A percentile compares a stretch with the other conserved stretches of the same genome.
phyloP scores from a whole-genome alignment of 2,888 invertebrate species.

The Pocota personata region DNA sequence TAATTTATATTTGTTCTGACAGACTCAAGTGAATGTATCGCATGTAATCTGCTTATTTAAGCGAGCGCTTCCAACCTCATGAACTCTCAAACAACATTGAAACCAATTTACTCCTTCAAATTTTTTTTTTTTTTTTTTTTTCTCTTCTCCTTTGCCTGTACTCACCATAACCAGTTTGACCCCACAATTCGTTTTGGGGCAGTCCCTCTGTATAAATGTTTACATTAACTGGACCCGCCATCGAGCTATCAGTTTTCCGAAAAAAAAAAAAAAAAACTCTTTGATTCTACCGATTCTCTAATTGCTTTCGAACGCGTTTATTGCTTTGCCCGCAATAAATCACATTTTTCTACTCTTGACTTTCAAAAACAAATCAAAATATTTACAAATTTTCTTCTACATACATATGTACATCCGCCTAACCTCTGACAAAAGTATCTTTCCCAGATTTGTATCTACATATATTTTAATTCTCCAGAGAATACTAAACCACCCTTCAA shows the following conservation, averaged over 20 bases:
- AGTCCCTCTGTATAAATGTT: constrained; percentile 9
- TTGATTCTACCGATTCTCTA: constrained; percentile 22
- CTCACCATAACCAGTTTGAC: background rate
- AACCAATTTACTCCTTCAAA: background rate
- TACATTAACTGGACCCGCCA: constrained; percentile 5
- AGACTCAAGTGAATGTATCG: background rate
- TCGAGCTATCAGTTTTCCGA: background rate
- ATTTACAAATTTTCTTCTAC: background rate
- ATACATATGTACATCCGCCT: too few species aligned
- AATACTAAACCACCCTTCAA: constrained; percentile 30
- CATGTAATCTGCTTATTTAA: background rate
- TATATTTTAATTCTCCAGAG: background rate
- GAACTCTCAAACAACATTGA: background rate
- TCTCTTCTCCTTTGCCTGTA: background rate
- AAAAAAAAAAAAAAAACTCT: background rate
- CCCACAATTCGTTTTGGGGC: background rate
- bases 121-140: background rate
- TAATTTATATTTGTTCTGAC: background rate
- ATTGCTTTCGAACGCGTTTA: constrained; percentile 5
- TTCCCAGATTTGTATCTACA: background rate
- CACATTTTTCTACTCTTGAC: background rate
- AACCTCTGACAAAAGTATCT: background rate
- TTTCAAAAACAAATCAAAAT: constrained; percentile 14
- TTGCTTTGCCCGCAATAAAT: constrained; percentile 20
- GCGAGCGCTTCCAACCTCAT: background rate